Evolutionary conservation across 2,888 invertebrate genomes (phyloP), one percentile per base, ranked within the genome.

Genomic region (Coenonympha arcania): DNA sequence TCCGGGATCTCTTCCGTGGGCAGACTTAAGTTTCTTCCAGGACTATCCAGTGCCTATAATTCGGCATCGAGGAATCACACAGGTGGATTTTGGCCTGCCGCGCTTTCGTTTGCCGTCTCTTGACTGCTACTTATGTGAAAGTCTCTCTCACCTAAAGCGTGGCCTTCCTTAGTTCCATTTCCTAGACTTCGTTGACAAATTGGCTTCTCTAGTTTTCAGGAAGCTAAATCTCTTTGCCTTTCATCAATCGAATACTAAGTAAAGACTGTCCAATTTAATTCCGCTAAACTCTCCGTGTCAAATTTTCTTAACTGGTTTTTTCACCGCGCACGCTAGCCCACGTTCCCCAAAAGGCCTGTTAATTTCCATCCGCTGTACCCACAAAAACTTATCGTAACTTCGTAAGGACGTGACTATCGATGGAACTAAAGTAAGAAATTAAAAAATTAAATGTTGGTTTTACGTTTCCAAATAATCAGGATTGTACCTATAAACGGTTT

Each of bases 291-390:
- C 19, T 5, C 24, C 45, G 45, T 45, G 9, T 36, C 37, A 9
- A 45, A 45, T 45, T 45, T 37, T 19, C 45, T 13, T 45, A 45
- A 45, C 45, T 11, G 28, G 16, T 45, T 45, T 45, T 45, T 45
- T 45, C 34, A 8, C 11, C n/a, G 15, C 34, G 19, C 9, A 18
- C 26, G 36, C 9, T 13, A 11, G 45, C 9, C 13, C 37, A 36
- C 45, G 36, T 36, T 37, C 13, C 13, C 22, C n/a, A 28, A 24
- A 26, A 45, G 26, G 36, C 37, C 26, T 36, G 18, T 18, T 36
- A 45, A 45, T 37, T 45, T 45, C 36, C 28, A 19, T n/a, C n/a
- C n/a, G 6, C 28, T 28, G 28, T 16, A 26, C 6, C 6, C n/a
- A 19, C 37, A 45, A 45, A 45, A 45, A 45, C 36, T 24, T 36